These are phyloP conservation scores for Temnothorax rugatulus DNA, from an alignment of 2,888 invertebrate genomes.

Conservation along the genomic window DNA sequence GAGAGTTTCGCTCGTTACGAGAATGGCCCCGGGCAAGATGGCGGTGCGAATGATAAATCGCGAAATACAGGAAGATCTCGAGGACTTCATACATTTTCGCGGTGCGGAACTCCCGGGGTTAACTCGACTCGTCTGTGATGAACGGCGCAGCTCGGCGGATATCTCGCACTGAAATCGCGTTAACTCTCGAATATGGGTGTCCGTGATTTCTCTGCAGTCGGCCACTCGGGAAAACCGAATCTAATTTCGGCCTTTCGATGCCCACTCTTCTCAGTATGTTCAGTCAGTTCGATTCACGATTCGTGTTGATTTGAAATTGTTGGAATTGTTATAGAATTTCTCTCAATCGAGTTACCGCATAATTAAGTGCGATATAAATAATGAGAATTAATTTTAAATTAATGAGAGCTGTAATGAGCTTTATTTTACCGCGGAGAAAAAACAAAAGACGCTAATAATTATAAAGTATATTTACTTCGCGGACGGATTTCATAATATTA, in stretches of 20 bases:
- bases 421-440: not conserved
- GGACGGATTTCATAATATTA: conserved; percentile 2
- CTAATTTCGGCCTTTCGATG: conserved; percentile 39
- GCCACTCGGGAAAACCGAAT: conserved; percentile 49
- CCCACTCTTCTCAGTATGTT: not conserved
- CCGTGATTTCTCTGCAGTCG: conserved; percentile 55
- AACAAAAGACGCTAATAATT: not conserved
- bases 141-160: conserved; percentile 62
- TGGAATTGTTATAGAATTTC: conserved; percentile 2
- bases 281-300: conserved; percentile 25
- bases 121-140: conserved; percentile 67
- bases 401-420: not conserved
- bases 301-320: conserved; percentile 17
- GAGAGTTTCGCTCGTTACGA: conserved; percentile 28
- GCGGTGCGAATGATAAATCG: conserved; percentile 68
- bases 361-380: conserved; percentile 6
- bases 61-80: conserved; percentile 59
- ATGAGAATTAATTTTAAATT: not conserved
- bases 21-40: conserved; percentile 48
- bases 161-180: conserved; percentile 67
- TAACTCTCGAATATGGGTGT: conserved; percentile 54
- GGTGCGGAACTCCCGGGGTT: conserved; percentile 56
- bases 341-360: not conserved
- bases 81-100: conserved; percentile 71
- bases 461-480: not conserved